Percentiles rank a stretch among this genome's conserved stretches.
These are phyloP conservation scores for Spizella passerina DNA, from an alignment of 2,797 vertebrate species.

Conservation along the genomic window DNA sequence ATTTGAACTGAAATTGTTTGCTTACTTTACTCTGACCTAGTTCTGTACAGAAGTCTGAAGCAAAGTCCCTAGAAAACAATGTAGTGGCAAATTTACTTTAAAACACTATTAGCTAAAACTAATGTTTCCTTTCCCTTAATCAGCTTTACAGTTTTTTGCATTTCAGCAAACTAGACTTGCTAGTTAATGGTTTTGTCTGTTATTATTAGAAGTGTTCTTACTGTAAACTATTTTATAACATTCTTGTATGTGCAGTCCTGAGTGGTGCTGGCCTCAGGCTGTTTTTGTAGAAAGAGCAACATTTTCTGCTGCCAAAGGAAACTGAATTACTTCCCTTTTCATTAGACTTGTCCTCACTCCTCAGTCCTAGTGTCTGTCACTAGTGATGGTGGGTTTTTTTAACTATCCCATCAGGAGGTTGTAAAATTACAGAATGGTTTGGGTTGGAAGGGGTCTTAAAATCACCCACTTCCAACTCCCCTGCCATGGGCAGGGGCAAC, in stretches of 20 bases:
- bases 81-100: conserved; percentile 17
- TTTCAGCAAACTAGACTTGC: background rate
- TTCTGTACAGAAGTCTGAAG: background rate
- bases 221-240: background rate
- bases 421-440: background rate
- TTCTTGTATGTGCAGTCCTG: background rate
- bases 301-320: background rate
- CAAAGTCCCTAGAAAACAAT: background rate
- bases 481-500: background rate
- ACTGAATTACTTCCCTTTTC: background rate
- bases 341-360: background rate
- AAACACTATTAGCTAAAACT: conserved; percentile 5
- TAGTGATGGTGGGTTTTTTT: background rate
- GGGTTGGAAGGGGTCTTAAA: background rate
- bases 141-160: background rate
- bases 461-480: background rate
- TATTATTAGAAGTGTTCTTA: background rate
- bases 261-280: background rate
- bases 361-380: background rate
- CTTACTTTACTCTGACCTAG: background rate
- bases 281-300: background rate
- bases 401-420: background rate
- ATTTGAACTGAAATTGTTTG: background rate
- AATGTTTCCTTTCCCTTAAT: conserved; percentile 36
- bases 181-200: background rate